A percentile compares a stretch with the other conserved stretches of the same genome.
These are phyloP conservation scores for Harmothoe impar DNA, from an alignment of 2,888 invertebrate species.

Conservation along the genomic window DNA sequence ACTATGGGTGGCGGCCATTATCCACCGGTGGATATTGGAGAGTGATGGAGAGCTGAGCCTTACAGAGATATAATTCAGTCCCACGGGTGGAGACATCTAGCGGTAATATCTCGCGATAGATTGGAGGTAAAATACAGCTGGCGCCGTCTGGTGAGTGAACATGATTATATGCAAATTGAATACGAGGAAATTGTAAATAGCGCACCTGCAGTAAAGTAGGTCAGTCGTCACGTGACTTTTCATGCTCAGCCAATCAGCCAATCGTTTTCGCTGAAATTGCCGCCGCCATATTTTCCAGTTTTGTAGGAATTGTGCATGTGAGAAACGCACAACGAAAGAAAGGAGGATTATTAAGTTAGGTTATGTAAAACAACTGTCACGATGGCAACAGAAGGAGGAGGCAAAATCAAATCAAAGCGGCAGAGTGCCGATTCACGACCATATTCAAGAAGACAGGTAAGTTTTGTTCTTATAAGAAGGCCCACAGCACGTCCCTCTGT, in stretches of 20 bases:
- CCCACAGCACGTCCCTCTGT: background rate
- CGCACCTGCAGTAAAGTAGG: conserved; percentile 34
- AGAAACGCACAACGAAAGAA: conserved; percentile 34
- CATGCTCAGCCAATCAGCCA: conserved; percentile 41
- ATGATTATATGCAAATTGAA: too few species aligned
- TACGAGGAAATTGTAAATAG: too few species aligned
- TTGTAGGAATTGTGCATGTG: conserved; percentile 57
- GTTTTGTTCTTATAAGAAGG: background rate
- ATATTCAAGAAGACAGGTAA: conserved; percentile 61
- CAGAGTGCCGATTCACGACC: conserved; percentile 46
- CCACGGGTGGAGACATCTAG: too few species aligned
- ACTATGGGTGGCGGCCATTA: too few species aligned
- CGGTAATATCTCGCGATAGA: too few species aligned
- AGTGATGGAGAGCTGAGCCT: too few species aligned
- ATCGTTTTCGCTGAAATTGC: conserved; percentile 46
- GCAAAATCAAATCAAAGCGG: conserved; percentile 61
- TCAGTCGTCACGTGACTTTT: background rate
- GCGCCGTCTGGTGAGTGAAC: too few species aligned
- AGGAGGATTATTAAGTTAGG: conserved; percentile 39
- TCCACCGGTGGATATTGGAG: too few species aligned
- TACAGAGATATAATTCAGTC: too few species aligned
- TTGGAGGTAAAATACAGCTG: too few species aligned
- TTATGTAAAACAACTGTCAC: conserved; percentile 50
- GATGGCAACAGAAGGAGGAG: conserved; percentile 65
- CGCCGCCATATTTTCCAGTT: conserved; percentile 56